Percentiles rank a stretch among this genome's conserved stretches.
Conservation (phyloP, 2,888 invertebrate species). For the Drosophila phalerata region DNA sequence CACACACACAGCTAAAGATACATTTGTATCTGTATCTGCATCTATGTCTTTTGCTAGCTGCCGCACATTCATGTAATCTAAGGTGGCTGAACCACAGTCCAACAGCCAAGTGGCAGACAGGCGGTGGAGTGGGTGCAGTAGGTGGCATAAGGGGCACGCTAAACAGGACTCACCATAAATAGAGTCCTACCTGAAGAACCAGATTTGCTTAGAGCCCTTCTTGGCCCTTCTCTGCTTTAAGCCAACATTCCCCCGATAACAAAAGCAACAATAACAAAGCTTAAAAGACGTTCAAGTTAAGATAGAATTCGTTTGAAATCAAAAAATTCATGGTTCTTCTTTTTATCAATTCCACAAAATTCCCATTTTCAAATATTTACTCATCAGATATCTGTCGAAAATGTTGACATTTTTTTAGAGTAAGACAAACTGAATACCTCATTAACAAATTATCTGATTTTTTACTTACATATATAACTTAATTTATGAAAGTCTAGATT, state of each 20-base stretch:
- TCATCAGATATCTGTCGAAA: background rate
- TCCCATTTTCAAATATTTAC: background rate
- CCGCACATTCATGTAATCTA: constrained; percentile 32
- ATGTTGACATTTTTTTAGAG: background rate
- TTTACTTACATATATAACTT: no score
- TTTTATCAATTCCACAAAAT: background rate
- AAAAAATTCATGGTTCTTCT: background rate
- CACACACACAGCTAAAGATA: constrained; percentile 29
- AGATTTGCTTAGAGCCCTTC: constrained; percentile 27
- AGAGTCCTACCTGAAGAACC: constrained; percentile 53
- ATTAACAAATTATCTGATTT: no score
- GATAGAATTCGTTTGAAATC: background rate
- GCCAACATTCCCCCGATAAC: constrained; percentile 2
- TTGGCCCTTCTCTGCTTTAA: background rate
- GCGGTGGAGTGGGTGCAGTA: background rate
- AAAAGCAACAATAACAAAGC: constrained; percentile 3
- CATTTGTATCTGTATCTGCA: constrained; percentile 33
- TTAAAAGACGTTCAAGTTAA: constrained; percentile 1
- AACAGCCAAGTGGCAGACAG: background rate
- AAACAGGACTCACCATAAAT: constrained; percentile 59
- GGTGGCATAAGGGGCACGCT: background rate
- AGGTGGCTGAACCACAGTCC: constrained; percentile 54
- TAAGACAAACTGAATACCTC: no score
- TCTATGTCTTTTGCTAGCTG: constrained; percentile 44
- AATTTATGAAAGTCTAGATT: no score